Conservation (phyloP, 2,113 vertebrate species). For the Hippocampus comes region DNA sequence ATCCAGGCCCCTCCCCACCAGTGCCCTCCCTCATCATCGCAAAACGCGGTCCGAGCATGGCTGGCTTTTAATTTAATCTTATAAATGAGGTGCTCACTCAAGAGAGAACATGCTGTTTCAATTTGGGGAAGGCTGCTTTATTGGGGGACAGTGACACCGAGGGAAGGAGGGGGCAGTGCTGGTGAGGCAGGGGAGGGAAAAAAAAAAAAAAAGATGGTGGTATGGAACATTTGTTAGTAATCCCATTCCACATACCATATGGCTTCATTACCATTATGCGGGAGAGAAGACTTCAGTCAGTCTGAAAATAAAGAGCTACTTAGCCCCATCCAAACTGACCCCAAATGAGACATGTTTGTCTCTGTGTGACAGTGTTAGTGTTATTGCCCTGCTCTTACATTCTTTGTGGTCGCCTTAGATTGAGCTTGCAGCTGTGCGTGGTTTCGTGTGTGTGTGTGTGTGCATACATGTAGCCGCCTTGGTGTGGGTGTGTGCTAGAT, state of each 20-base stretch:
- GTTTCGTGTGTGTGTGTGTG: slow-evolving; percentile 37
- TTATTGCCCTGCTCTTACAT: slow-evolving; percentile 67
- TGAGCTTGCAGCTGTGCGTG: slow-evolving; percentile 61
- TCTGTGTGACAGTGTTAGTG: slow-evolving; percentile 70
- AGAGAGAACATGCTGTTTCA: slow-evolving; percentile 75
- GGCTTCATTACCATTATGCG: slow-evolving; percentile 70
- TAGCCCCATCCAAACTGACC: slow-evolving; percentile 69
- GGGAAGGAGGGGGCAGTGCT: slow-evolving; percentile 17
- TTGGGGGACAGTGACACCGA: slow-evolving; percentile 68
- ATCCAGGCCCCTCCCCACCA: slow-evolving; percentile 18
- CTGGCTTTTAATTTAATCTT: slow-evolving; percentile 77
- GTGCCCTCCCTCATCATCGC: slow-evolving; percentile 43
- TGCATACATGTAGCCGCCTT: slow-evolving; percentile 32
- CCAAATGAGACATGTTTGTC: slow-evolving; percentile 72
- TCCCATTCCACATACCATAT: slow-evolving; percentile 73
- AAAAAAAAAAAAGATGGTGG: slow-evolving; percentile 45
- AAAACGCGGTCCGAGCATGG: slow-evolving; percentile 67
- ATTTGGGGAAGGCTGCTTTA: slow-evolving; percentile 72
- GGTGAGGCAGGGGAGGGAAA: slow-evolving; percentile 25
- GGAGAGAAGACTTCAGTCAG: slow-evolving; percentile 72
- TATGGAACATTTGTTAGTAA: slow-evolving; percentile 75
- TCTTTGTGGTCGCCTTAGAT: slow-evolving; percentile 66
- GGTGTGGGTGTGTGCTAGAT: slow-evolving; percentile 61
- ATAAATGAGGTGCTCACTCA: slow-evolving; percentile 74
- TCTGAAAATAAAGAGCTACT: slow-evolving; percentile 73